Evolutionary conservation across 2,797 vertebrate genomes (phyloP).

Genomic region (Smutsia gigantea): DNA sequence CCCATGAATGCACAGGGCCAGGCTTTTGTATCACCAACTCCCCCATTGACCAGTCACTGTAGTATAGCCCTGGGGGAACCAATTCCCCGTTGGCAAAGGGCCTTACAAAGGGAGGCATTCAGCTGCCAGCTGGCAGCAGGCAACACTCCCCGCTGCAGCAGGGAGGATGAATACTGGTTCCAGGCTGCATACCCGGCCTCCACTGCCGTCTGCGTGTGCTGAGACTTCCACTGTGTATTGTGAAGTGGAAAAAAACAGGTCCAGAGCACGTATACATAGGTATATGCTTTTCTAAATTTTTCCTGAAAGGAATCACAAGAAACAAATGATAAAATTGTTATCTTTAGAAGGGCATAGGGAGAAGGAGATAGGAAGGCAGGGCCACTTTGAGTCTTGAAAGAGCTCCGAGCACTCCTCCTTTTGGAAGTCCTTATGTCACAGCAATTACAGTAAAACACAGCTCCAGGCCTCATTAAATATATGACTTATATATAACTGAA

Average conservation of each 20-base stretch:
- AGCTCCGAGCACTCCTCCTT: not conserved
- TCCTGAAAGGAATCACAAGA: not conserved
- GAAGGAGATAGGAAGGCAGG: not conserved
- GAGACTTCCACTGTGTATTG: too few relatives aligned
- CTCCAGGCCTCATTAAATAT: not conserved
- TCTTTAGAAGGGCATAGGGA: not conserved
- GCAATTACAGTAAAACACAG: not conserved
- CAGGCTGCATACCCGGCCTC: not conserved
- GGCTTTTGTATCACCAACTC: not conserved
- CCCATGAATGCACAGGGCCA: too few relatives aligned
- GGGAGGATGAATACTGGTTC: not conserved
- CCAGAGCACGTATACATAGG: too few relatives aligned
- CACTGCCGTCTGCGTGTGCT: not conserved
- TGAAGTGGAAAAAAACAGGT: not conserved
- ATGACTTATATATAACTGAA: not conserved
- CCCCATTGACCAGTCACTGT: not conserved
- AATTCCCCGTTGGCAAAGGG: not conserved
- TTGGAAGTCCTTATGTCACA: not conserved
- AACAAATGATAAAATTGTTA: not conserved
- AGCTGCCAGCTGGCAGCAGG: not conserved
- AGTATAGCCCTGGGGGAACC: not conserved
- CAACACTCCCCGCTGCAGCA: rapidly evolving
- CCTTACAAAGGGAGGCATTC: not conserved
- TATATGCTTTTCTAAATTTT: not conserved
- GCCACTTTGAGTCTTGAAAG: not conserved